Evolutionary conservation across 2,797 vertebrate species (phyloP), one percentile per base, ranked within the genome.

Genomic region (Eulemur rubriventer): DNA sequence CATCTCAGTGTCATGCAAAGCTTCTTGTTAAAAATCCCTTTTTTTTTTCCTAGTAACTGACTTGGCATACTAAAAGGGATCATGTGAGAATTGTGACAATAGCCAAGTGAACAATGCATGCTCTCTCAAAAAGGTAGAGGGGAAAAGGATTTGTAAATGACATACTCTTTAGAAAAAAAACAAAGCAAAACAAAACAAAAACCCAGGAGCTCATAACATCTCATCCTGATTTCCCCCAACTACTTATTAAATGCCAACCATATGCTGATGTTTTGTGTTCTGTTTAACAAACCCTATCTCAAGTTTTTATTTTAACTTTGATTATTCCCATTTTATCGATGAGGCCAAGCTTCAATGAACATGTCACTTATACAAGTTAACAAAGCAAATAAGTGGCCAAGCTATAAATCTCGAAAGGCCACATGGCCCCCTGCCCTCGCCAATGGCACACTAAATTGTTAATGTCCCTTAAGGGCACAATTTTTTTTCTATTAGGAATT

Each of bases 341-440:
- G 17, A 80, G 33, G n/a, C 12, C 4, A 48, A 26, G 20, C 2
- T 33, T 73, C 46, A 61, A 1, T 16, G 59, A 33, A 8, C 20
- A 50, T 26, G 35, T 22, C 24, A 24, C 3, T 61, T 88, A 7
- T 14, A 20, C 1, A 59, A 72, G 30, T 63, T 69, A 28, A 35
- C 11, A 73, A 3, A 84, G 7, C 35, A 46, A 57, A 20, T n/a
- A 38, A 75, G 0, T 26, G 24, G 14, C 46, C 48, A 75, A 69
- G n/a, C 41, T 26, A 9, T 52, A 28, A 14, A 17, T 75, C 24
- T 5, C 0, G 41, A 63, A 83, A 55, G 33, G 72, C 5, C 13
- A 11, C 1, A 9, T 10, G 18, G 13, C 1, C 24, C 8, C 38
- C n/a, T 1, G 6, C 6, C 2, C 5, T 3, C 8, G 13, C 1